Evolutionary conservation across 1,140 invertebrate species (phyloP).

Genomic region (Pseudachorutes palmiensis): DNA sequence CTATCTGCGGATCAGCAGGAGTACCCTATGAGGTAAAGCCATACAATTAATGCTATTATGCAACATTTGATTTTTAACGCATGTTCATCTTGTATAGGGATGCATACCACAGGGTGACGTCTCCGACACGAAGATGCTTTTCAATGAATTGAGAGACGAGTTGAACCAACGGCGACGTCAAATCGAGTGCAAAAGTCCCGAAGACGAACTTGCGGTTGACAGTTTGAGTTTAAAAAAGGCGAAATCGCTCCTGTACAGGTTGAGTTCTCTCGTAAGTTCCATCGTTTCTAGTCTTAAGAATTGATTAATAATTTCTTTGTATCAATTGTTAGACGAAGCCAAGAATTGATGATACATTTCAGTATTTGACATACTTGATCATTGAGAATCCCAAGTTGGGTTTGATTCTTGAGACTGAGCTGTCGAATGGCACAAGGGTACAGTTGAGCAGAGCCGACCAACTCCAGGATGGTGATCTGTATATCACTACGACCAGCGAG

Average conservation of each 20-base stretch:
- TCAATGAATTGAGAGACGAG: slow-evolving; percentile 16
- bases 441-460: not conserved
- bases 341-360: slow-evolving; percentile 14
- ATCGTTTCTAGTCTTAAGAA: not conserved
- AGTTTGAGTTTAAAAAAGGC: slow-evolving; percentile 5
- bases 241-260: slow-evolving; percentile 7
- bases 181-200: not conserved
- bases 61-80: not conserved
- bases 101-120: slow-evolving; percentile 15
- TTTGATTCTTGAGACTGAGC: not conserved
- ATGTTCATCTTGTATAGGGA: not conserved
- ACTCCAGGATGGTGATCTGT: not conserved
- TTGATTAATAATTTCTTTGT: not conserved
- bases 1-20: not conserved
- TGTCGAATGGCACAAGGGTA: not conserved
- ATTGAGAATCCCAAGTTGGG: slow-evolving; percentile 17
- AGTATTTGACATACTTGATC: slow-evolving; percentile 11
- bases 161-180: slow-evolving; percentile 2
- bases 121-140: slow-evolving; percentile 8
- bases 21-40: not conserved
- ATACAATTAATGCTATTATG: not conserved
- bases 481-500: not conserved
- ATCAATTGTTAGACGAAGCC: slow-evolving; percentile 2
- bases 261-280: slow-evolving; percentile 13
- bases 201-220: not conserved